Conservation (phyloP, 2,797 vertebrate species). For the Petrocephalus sullivani region DNA sequence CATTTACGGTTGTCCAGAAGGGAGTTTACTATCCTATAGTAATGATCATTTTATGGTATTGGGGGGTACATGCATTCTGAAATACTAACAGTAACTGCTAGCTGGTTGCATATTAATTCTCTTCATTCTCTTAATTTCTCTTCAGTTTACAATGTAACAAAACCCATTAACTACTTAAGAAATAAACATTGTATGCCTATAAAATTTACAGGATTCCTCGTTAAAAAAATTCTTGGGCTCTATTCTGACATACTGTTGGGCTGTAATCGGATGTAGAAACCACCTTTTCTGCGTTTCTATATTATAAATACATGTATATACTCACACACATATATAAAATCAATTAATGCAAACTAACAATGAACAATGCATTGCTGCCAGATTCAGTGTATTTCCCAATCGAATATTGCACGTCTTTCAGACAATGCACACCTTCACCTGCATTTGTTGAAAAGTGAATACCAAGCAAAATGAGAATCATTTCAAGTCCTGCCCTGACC, state of each 20-base stretch:
- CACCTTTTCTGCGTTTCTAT: not conserved
- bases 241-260: not conserved
- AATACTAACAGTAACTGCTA: not conserved
- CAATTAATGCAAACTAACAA: not conserved
- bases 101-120: not conserved
- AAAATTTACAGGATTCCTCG: not conserved
- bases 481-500: not conserved
- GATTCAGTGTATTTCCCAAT: not conserved
- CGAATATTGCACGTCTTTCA: not conserved
- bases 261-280: not conserved
- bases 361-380: not conserved
- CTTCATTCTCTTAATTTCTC: not conserved
- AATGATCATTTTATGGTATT: not conserved
- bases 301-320: not conserved
- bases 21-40: not conserved
- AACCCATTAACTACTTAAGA: not conserved
- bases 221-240: not conserved
- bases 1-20: not conserved
- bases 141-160: not conserved
- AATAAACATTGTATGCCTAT: not conserved
- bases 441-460: not conserved
- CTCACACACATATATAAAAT: not conserved
- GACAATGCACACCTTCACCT: not conserved
- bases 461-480: not conserved
- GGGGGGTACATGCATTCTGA: not conserved